Evolutionary conservation across 92 coral and sea anemone genomes (phyloP), one percentile per base, ranked within the genome.

Genomic region (Heteractis magnifica): DNA sequence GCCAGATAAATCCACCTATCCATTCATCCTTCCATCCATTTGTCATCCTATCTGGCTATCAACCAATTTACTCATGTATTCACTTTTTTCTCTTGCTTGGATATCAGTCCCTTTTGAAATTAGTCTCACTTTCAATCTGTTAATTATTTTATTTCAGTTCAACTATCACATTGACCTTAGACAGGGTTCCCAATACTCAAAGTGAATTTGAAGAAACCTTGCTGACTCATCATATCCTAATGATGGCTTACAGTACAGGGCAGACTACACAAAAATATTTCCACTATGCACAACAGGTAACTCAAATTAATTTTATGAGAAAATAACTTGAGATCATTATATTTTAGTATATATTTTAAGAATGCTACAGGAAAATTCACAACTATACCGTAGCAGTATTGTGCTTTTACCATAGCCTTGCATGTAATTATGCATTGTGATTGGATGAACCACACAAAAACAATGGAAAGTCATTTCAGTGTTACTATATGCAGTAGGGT

Each of bases 191-290:
- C 18, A 80, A 85, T 52, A 70, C 85, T 18, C 89, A 91, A n/a
- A 87, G 77, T 15, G 91, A 94, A 60, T 84, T 96, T 49, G 94
- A 92, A 72, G 85, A 89, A 64, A 75, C 60, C 76, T 79, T 96
- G 76, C 59, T 78, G 10, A 70, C 77, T n/a, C 68, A 81, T 56
- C 79, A 87, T 21, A 85, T 96, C 75, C 83, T 85, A 13, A 86
- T 91, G 82, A 96, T 96, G 98, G 99, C 99, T 56, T 90, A 91
- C 85, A 91, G 95, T 19, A 86, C 89, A 8, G 93, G 89, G 49
- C 90, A 91, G 76, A 52, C 93, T 5, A 82, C 85, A 48, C 95
- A 92, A 75, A 92, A 87, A 82, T 96, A 96, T 65, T 96, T 92
- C 90, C 91, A 92, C 76, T 96, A 90, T 84, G 99, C 99, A 70